phyloP scores from a whole-genome alignment of 2,113 vertebrate species.

The Laterallus jamaicensis region DNA sequence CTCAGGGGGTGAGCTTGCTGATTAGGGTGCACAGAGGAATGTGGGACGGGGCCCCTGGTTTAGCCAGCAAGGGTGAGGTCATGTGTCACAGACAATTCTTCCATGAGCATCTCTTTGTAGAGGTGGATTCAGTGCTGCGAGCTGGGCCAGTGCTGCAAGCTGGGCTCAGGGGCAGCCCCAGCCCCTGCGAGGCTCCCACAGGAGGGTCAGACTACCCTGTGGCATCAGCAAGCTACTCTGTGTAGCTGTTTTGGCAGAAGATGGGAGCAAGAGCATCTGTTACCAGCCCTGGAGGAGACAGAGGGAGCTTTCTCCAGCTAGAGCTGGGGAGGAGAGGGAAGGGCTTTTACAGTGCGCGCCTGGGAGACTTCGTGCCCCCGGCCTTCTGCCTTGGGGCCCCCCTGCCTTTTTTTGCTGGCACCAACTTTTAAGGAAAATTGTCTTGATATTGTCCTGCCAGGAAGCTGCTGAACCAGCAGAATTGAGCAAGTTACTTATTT shows the following conservation, averaged over 20 bases:
- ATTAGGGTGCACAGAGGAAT: background rate
- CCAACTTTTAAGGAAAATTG: background rate
- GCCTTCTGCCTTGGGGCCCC: background rate
- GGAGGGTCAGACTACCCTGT: background rate
- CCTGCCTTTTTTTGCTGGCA: background rate
- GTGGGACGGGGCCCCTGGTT: background rate
- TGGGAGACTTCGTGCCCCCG: background rate
- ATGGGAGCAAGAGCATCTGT: background rate
- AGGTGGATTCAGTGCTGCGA: background rate
- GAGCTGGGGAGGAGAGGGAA: background rate
- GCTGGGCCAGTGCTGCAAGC: accelerated
- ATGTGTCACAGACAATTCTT: accelerated
- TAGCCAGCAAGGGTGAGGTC: background rate
- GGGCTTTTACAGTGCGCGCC: background rate
- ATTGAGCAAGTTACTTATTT: background rate
- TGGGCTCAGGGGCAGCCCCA: background rate
- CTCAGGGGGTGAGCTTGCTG: background rate
- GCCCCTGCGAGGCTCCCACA: accelerated
- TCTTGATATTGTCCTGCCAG: background rate
- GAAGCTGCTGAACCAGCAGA: background rate
- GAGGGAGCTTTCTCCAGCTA: background rate
- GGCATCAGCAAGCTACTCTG: background rate
- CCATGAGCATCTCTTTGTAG: background rate
- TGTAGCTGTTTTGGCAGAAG: constrained; percentile 3
- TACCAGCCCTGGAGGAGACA: background rate